Percentiles rank a stretch among this genome's conserved stretches.
Evolutionary conservation across 2,797 vertebrate species (phyloP).

Genomic region (Passerculus sandwichensis): DNA sequence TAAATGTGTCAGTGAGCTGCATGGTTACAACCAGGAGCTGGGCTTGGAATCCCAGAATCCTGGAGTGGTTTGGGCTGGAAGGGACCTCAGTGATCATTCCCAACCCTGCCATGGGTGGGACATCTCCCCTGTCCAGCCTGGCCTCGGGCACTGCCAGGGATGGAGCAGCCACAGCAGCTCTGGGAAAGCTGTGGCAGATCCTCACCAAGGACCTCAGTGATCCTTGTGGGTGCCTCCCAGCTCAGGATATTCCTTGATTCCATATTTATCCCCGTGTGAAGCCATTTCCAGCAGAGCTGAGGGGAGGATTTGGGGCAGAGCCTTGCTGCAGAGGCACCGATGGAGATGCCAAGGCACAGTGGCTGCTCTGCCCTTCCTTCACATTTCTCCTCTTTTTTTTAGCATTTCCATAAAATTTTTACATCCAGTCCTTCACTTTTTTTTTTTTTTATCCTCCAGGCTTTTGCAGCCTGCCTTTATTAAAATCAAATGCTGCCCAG

Average conservation of each 20-base stretch:
- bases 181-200: background rate
- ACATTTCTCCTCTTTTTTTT: background rate
- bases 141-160: background rate
- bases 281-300: background rate
- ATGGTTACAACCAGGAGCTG: accelerated
- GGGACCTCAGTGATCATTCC: background rate
- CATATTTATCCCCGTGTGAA: background rate
- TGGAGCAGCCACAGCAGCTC: background rate
- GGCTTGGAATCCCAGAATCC: background rate
- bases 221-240: background rate
- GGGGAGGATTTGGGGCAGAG: background rate
- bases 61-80: background rate
- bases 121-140: accelerated
- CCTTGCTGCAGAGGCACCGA: accelerated
- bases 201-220: background rate
- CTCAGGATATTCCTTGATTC: background rate
- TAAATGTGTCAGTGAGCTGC: background rate
- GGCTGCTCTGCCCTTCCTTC: background rate
- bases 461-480: constrained; percentile 26
- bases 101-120: background rate
- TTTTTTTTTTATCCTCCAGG: background rate
- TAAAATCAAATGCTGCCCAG: constrained; percentile 30
- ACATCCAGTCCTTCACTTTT: background rate
- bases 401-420: background rate
- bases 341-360: accelerated